Evolutionary conservation across 1,140 invertebrate species (phyloP).

Genomic region (Drosophila parvula): DNA sequence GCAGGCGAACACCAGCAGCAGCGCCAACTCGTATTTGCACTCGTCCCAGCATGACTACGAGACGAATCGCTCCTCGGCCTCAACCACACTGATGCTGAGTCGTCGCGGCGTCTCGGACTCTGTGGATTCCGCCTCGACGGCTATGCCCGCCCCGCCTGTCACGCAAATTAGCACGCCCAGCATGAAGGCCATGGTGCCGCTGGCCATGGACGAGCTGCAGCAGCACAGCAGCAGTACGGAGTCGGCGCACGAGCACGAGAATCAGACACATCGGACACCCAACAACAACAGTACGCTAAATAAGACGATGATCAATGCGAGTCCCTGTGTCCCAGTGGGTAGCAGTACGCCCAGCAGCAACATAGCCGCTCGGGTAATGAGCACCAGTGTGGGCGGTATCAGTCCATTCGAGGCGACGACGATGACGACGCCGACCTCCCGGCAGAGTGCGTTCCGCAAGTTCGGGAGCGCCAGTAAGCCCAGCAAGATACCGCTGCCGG

Average conservation of each 20-base stretch:
- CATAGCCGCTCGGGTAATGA: slow-evolving; percentile 73
- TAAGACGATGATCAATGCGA: slow-evolving; percentile 56
- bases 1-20: slow-evolving; percentile 55
- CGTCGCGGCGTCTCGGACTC: slow-evolving; percentile 70
- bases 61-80: slow-evolving; percentile 80
- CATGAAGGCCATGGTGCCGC: slow-evolving; percentile 85
- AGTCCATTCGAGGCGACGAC: slow-evolving; percentile 65
- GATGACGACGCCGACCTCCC: slow-evolving; percentile 33
- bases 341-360: slow-evolving; percentile 84
- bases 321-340: slow-evolving; percentile 61
- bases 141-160: slow-evolving; percentile 48
- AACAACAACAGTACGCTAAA: slow-evolving; percentile 49
- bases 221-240: slow-evolving; percentile 87
- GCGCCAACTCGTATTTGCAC: slow-evolving; percentile 71
- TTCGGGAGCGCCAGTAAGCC: slow-evolving; percentile 86
- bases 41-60: slow-evolving; percentile 80
- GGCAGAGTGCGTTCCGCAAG: slow-evolving; percentile 63
- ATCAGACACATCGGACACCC: slow-evolving; percentile 36
- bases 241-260: slow-evolving; percentile 87
- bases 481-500: slow-evolving; percentile 89
- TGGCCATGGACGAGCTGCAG: slow-evolving; percentile 85
- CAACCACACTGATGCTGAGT: slow-evolving; percentile 79
- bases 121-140: slow-evolving; percentile 56
- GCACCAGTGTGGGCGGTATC: slow-evolving; percentile 75
- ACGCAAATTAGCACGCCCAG: slow-evolving; percentile 84